These are phyloP conservation scores for Sphenopsis melanotis DNA, from an alignment of 2,797 vertebrate genomes.

Conservation along the genomic window DNA sequence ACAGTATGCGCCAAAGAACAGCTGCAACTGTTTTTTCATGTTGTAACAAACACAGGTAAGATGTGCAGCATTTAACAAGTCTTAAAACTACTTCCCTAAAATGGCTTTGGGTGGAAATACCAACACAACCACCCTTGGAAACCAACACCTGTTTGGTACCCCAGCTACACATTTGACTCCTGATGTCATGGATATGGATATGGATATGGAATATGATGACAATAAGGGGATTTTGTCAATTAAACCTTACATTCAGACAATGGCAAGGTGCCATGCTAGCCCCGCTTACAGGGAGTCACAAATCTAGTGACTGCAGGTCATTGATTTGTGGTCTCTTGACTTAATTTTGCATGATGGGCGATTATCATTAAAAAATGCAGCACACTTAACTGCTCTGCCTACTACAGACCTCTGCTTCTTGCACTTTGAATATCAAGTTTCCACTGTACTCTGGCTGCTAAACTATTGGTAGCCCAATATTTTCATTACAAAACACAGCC, in stretches of 20 bases:
- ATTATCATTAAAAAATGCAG: neutral
- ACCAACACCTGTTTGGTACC: neutral
- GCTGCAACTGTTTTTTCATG: neutral
- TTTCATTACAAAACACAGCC: neutral
- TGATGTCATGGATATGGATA: neutral
- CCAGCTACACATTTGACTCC: neutral
- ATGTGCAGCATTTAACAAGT: neutral
- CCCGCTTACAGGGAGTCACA: neutral
- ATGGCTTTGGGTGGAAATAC: neutral
- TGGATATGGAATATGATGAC: neutral
- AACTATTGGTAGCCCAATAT: neutral
- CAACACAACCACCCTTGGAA: neutral
- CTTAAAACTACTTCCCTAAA: neutral
- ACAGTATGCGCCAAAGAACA: neutral
- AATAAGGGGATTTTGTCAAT: neutral
- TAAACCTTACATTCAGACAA: neutral
- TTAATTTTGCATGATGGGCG: neutral
- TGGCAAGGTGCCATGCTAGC: neutral
- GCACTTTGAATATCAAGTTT: neutral
- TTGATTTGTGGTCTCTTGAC: neutral
- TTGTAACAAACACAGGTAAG: neutral
- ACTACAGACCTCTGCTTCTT: neutral
- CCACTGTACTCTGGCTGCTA: neutral
- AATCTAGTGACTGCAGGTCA: neutral
- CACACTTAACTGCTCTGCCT: neutral